Conservation (phyloP, 2,888 invertebrate genomes). For the Drosophila planitibia region DNA sequence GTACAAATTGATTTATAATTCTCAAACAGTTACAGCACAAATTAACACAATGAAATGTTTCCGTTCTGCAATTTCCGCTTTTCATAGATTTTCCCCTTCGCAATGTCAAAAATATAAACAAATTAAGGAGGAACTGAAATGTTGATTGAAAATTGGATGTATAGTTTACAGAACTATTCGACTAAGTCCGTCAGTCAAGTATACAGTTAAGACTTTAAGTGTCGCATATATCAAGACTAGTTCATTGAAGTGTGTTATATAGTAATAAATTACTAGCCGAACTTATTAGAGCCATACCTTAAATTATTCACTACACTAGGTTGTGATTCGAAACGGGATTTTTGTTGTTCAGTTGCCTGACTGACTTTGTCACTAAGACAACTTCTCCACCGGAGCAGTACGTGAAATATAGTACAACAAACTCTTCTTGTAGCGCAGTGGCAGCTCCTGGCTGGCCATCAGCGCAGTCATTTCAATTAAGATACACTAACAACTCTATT, state of each 20-base stretch:
- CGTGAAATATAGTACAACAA: not conserved
- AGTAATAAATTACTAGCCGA: not conserved
- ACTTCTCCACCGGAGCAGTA: not conserved
- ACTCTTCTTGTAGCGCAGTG: not conserved
- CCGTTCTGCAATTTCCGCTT: not conserved
- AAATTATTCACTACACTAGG: not conserved
- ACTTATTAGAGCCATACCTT: not conserved
- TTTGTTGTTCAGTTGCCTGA: not conserved
- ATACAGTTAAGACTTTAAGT: not conserved
- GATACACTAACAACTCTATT: conserved; percentile 80
- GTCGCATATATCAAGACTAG: not conserved
- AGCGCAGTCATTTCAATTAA: conserved; percentile 68
- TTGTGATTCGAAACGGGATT: not conserved
- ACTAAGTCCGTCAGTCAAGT: not conserved
- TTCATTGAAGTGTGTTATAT: not conserved
- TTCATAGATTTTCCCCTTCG: not conserved
- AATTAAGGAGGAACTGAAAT: not conserved
- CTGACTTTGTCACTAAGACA: not conserved
- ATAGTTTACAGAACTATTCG: not conserved
- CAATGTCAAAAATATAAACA: not conserved
- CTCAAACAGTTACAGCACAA: not conserved
- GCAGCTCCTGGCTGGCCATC: not conserved
- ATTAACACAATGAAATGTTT: not conserved
- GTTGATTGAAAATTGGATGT: not conserved
- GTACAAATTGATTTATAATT: not conserved